These are phyloP conservation scores for Luscinia megarhynchos DNA, from an alignment of 2,797 vertebrate species.

Conservation along the genomic window DNA sequence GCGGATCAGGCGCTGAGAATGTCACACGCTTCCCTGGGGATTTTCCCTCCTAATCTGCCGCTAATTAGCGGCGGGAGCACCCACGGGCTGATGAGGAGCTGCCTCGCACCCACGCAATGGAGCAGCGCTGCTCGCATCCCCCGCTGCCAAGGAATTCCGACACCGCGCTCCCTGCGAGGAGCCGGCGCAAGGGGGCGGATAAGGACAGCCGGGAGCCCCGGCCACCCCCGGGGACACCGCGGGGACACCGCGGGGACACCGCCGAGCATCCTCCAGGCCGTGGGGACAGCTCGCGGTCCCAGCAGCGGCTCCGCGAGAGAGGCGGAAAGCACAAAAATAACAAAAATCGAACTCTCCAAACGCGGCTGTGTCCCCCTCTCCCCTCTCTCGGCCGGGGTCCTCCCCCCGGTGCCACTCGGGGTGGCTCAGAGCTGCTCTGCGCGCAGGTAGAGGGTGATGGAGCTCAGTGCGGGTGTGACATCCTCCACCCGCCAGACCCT, in stretches of 20 bases:
- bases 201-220: slow-evolving; percentile 21
- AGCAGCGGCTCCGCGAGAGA: neutral
- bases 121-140: neutral
- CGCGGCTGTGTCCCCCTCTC: neutral
- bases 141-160: neutral
- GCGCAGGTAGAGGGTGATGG: neutral
- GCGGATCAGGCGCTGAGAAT: neutral
- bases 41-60: slow-evolving; percentile 29
- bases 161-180: neutral
- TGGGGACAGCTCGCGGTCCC: neutral
- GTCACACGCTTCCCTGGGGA: slow-evolving; percentile 41
- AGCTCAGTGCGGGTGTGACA: rapidly evolving
- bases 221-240: neutral
- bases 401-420: neutral
- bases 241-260: neutral
- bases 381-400: rapidly evolving
- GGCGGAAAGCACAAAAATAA: neutral
- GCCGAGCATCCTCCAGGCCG: neutral
- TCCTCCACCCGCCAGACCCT: neutral
- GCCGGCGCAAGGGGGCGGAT: slow-evolving; percentile 59
- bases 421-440: neutral
- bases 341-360: rapidly evolving
- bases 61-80: slow-evolving; percentile 22
- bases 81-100: neutral
- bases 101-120: slow-evolving; percentile 11